phyloP scores from a whole-genome alignment of 2,113 vertebrate species.

The Platysternon megacephalum region DNA sequence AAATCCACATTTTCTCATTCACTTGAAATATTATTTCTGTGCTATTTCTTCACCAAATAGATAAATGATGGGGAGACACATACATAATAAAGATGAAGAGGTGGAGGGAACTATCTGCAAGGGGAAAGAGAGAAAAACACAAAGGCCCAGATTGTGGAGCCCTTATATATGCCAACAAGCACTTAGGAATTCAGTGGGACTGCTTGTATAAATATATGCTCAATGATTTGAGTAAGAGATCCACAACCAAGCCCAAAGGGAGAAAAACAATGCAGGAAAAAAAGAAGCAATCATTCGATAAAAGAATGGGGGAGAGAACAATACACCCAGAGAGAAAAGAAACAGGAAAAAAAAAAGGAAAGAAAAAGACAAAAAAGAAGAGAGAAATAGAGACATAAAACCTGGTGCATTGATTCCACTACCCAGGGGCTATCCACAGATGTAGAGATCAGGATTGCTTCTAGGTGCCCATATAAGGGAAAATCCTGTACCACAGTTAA shows the following conservation, averaged over 20 bases:
- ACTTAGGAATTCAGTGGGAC: neutral
- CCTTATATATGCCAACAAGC: neutral
- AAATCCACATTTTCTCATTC: conserved; percentile 61
- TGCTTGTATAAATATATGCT: fast-evolving
- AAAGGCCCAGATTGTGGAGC: neutral
- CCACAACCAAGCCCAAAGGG: neutral
- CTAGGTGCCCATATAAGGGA: neutral
- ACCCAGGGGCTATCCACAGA: neutral
- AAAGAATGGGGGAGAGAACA: no score
- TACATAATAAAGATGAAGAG: conserved; percentile 4
- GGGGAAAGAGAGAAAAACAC: neutral
- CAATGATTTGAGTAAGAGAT: neutral
- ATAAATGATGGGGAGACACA: conserved; percentile 32
- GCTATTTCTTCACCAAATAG: conserved; percentile 56
- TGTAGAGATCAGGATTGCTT: neutral
- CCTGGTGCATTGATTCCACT: neutral
- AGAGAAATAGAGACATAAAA: neutral
- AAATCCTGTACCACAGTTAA: neutral
- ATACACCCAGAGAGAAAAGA: no score
- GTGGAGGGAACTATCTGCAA: neutral
- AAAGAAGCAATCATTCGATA: neutral
- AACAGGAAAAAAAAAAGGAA: no score
- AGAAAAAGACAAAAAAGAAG: neutral
- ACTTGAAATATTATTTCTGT: conserved; percentile 60
- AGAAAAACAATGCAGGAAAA: neutral